Evolutionary conservation across 2,113 vertebrate genomes (phyloP), one percentile per base, ranked within the genome.

Genomic region (Sturnus vulgaris): DNA sequence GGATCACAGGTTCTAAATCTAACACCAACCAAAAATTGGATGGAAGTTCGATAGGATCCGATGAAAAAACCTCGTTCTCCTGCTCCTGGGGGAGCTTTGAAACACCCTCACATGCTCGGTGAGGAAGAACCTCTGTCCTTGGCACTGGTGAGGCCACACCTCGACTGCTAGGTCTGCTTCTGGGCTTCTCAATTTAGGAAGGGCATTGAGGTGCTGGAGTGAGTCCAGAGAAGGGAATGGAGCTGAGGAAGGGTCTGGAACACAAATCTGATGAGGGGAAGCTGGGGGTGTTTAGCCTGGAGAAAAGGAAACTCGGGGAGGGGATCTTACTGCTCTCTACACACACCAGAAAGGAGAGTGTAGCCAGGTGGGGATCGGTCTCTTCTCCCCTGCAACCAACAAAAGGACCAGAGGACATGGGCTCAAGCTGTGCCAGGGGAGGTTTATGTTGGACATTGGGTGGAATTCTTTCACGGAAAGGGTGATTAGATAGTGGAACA

Each of bases 31-130:
- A 47, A 35, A 44, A 42, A 47, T 0, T 4, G 24, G 17, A 65
- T 18, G 27, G 17, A 33, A 35, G 16, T 30, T 49, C 1, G 3
- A 24, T 12, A 25, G 8, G 23, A 56, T 33, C 8, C 0, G 0
- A 57, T 10, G 1, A 52, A 57, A 53, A 3, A 3, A 1, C 6
- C 16, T 37, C 1, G 0, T 15, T 40, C 37, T 87, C 15, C 22
- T 19, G 3, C 39, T 56, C 30, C 16, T 8, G 33, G 4, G 10
- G 4, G 19, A 46, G 28, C 76, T 68, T 3, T n/a, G 39, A 25
- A 49, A 53, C 27, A 40, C 12, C 6, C 33, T 46, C 16, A 15
- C 6, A 10, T 1, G 7, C 10, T 20, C 16, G 0, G 1, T 2
- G 27, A 20, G 18, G 44, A 5, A 55, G 27, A 66, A 61, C 21